These are phyloP conservation scores for Eurystomus gularis DNA, from an alignment of 2,113 vertebrate species.

Conservation along the genomic window DNA sequence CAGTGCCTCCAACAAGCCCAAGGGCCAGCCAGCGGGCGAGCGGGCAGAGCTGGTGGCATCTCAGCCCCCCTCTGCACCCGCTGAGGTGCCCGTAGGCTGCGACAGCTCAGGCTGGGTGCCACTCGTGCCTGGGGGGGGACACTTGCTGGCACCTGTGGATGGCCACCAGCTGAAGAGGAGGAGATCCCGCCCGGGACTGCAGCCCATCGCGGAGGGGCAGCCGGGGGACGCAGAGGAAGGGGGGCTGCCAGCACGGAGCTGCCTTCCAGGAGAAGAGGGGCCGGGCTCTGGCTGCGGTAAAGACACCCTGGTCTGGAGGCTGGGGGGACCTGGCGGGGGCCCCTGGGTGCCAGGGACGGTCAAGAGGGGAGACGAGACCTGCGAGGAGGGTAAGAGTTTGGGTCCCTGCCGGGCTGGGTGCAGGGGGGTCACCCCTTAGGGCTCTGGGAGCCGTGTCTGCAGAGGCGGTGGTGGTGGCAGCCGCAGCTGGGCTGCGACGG, in stretches of 20 bases:
- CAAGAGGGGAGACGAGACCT: neutral
- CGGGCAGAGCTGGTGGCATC: constrained; percentile 32
- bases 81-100: accelerated
- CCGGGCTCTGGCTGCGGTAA: neutral
- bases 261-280: constrained; percentile 15
- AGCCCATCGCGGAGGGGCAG: constrained; percentile 77
- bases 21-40: constrained; percentile 50
- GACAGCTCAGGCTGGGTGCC: neutral
- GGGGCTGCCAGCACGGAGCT: constrained; percentile 45
- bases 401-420: neutral
- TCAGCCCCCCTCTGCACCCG: neutral
- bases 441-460: neutral
- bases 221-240: constrained; percentile 65
- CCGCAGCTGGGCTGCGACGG: too few species aligned
- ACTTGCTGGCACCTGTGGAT: constrained; percentile 67
- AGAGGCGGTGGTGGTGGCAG: too few species aligned
- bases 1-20: constrained; percentile 69
- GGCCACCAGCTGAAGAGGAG: constrained; percentile 79
- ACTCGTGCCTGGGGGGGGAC: neutral
- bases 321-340: neutral
- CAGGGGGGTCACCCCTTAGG: neutral
- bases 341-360: neutral
- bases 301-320: neutral
- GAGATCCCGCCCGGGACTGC: constrained; percentile 72
- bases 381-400: neutral